These are phyloP conservation scores for Limnephilus marmoratus DNA, from an alignment of 2,888 invertebrate species.

Conservation along the genomic window DNA sequence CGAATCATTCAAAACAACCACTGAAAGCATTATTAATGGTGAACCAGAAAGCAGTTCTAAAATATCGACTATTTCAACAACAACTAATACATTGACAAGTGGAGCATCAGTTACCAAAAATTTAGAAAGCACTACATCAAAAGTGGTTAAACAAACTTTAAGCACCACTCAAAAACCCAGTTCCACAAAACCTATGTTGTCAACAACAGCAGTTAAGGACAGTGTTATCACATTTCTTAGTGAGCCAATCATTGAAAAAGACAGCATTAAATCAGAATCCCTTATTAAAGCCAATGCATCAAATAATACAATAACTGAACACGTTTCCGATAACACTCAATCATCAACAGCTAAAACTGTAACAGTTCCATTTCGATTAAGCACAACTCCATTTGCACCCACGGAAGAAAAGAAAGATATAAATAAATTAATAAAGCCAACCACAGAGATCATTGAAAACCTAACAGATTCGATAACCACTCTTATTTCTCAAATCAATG, in stretches of 20 bases:
- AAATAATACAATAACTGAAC: not conserved
- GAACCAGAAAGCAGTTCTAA: not conserved
- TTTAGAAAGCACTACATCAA: not conserved
- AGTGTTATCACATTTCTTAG: not conserved
- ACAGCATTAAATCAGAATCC: slow-evolving; percentile 17
- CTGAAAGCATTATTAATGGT: not conserved
- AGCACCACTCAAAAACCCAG: not conserved
- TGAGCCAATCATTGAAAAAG: not conserved
- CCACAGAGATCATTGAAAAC: slow-evolving; percentile 45
- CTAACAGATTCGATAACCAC: slow-evolving; percentile 74
- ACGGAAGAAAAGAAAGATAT: not conserved
- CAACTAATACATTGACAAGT: slow-evolving; percentile 68
- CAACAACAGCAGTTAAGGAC: not conserved
- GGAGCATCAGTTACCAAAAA: not conserved
- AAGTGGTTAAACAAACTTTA: not conserved
- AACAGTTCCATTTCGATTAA: not conserved
- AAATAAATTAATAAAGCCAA: not conserved
- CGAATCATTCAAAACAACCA: not conserved
- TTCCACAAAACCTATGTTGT: not conserved
- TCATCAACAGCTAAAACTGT: not conserved
- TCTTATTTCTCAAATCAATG: slow-evolving; percentile 73
- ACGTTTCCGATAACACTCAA: not conserved
- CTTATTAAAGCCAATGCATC: not conserved
- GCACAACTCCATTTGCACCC: slow-evolving; percentile 4
- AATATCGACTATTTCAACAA: slow-evolving; percentile 68